Base-by-base conservation (phyloP, 23 tunicate genomes). In the Ciona savignyi region DNA sequence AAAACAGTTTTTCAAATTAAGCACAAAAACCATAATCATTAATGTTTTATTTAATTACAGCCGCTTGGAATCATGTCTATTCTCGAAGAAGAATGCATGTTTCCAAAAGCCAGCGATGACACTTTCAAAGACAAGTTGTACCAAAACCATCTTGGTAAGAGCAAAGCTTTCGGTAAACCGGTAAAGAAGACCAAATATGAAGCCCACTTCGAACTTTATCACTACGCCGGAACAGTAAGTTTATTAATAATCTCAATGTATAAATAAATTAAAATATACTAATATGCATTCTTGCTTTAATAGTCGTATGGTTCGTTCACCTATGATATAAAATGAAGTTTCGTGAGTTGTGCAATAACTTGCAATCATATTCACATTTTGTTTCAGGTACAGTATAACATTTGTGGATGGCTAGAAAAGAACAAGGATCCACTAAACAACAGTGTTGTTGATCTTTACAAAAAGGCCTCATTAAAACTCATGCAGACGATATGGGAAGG, bases 401-500 rank as follows among this genome's bases (percentile, higher is more conserved):
- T 93, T 48, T 27, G 51, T 64, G 98, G 89, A 35, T 93, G 98
- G 98, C 71, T 93, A 23, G 85, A 78, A 63, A 93, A 93, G 62
- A 93, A 93, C 84, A 93, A 93, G 74, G 98, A 93, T 69, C 93
- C 98, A 25, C 33, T 93, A 64, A 93, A 93, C 85, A 78, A 81
- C 88, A 81, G 88, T 74, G 93, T 93, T 25, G 89, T 93, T 6
- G 86, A 86, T 35, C 85, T 93, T 73, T 93, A 78, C 85, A 81
- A 76, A 30, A 93, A 93, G 49, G 76, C 93, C 11, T 86, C 93
- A 3, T 11, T 82, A 34, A 81, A 81, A 73, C 78, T 93, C 3
- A 86, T 93, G 93, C 88, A 83, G 63, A 91, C 95, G 20, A 83
- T 95, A 33, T 95, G 99, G 99, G 95, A 91, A 63, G 83, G 87